Conservation (phyloP, 2,797 vertebrate species). For the Dendrocincla tyrannina region DNA sequence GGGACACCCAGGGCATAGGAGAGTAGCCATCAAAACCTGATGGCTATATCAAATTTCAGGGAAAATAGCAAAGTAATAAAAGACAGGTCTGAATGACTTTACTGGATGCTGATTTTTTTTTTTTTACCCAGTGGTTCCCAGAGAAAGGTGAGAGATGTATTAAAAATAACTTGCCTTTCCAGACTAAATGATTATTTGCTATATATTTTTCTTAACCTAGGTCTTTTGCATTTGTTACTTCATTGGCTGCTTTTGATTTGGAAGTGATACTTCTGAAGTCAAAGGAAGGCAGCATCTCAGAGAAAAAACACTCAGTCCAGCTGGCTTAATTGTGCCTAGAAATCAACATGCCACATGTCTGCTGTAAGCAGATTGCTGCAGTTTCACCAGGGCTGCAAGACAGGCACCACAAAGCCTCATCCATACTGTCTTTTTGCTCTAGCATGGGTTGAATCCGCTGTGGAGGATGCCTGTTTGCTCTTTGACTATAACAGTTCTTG, state of each 20-base stretch:
- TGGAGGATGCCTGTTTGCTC: not conserved
- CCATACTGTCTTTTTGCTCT: not conserved
- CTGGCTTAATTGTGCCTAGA: not conserved
- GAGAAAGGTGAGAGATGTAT: not conserved
- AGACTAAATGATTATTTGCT: not conserved
- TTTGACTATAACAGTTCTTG: not conserved
- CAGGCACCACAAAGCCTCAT: not conserved
- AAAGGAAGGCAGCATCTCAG: not conserved
- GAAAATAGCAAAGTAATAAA: not conserved
- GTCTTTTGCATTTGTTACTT: not conserved
- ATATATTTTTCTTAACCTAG: not conserved
- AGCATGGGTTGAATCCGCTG: not conserved
- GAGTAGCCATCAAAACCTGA: not conserved
- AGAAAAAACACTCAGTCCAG: not conserved
- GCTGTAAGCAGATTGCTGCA: not conserved
- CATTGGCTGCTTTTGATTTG: not conserved
- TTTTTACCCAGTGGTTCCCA: rapidly evolving
- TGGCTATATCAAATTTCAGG: not conserved
- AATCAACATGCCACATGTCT: not conserved
- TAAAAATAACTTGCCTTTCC: not conserved
- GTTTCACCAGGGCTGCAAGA: not conserved
- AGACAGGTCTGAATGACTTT: not conserved
- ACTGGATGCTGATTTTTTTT: not conserved
- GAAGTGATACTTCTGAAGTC: not conserved
- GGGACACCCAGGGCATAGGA: not conserved